A percentile compares a stretch with the other conserved stretches of the same genome.
Conservation (phyloP, 2,113 vertebrate genomes). For the Passer montanus region DNA sequence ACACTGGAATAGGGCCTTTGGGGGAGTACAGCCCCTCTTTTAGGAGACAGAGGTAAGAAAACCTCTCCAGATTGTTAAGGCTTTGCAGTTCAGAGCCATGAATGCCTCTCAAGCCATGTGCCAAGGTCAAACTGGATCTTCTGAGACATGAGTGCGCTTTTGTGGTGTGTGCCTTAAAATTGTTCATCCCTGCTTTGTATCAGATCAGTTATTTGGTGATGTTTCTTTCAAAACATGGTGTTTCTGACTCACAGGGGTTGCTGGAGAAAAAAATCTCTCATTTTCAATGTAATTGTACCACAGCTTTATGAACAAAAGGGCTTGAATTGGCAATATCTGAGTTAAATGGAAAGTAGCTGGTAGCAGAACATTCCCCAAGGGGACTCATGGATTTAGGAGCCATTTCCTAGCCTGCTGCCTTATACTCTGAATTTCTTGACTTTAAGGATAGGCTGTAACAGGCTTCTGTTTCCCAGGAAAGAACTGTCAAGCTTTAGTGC, state of each 20-base stretch:
- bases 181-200: background rate
- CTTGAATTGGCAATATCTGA: background rate
- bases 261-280: background rate
- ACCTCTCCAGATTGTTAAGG: background rate
- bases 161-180: background rate
- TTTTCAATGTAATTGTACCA: background rate
- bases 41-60: background rate
- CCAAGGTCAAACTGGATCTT: background rate
- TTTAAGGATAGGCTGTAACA: background rate
- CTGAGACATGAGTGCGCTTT: background rate
- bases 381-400: background rate
- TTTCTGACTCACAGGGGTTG: background rate
- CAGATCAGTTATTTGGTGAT: background rate
- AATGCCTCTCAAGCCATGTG: background rate
- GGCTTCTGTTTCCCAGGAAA: background rate
- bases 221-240: background rate
- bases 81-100: background rate
- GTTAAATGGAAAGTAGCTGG: background rate
- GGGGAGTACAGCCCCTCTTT: background rate
- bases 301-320: background rate
- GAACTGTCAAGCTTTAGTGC: background rate
- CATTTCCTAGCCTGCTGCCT: background rate
- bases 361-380: background rate
- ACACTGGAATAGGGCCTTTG: background rate
- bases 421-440: background rate